A percentile compares a stretch with the other conserved stretches of the same genome.
Evolutionary conservation across 2,113 vertebrate species (phyloP).

Genomic region (Gavia stellata): DNA sequence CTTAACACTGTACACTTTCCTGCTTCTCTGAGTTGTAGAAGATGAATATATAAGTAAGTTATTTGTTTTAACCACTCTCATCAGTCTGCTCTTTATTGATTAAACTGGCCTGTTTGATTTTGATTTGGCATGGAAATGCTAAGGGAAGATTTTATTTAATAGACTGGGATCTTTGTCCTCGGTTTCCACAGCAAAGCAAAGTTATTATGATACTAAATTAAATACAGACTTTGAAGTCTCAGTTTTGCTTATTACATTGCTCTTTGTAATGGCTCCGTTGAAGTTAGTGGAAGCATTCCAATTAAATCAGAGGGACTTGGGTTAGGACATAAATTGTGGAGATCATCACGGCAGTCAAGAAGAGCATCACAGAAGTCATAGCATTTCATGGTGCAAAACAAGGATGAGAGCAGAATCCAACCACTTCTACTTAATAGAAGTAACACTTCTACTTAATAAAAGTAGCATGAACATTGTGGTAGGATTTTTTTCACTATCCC

Average conservation of each 20-base stretch:
- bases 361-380: not conserved
- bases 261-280: not conserved
- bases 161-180: not conserved
- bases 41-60: not conserved
- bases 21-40: not conserved
- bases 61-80: not conserved
- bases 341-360: not conserved
- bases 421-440: not conserved
- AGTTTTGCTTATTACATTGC: not conserved
- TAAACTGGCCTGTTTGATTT: not conserved
- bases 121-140: not conserved
- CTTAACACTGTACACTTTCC: not conserved
- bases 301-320: not conserved
- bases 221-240: not conserved
- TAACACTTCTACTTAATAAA: not conserved
- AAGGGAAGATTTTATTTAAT: not conserved
- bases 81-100: not conserved
- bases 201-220: constrained; percentile 29
- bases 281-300: not conserved
- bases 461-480: not conserved
- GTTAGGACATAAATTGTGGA: not conserved
- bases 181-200: not conserved
- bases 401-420: not conserved
- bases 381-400: not conserved
- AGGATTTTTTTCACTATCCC: not conserved